These are phyloP conservation scores for Aldabrachelys gigantea DNA, from an alignment of 2,113 vertebrate genomes.

Conservation along the genomic window DNA sequence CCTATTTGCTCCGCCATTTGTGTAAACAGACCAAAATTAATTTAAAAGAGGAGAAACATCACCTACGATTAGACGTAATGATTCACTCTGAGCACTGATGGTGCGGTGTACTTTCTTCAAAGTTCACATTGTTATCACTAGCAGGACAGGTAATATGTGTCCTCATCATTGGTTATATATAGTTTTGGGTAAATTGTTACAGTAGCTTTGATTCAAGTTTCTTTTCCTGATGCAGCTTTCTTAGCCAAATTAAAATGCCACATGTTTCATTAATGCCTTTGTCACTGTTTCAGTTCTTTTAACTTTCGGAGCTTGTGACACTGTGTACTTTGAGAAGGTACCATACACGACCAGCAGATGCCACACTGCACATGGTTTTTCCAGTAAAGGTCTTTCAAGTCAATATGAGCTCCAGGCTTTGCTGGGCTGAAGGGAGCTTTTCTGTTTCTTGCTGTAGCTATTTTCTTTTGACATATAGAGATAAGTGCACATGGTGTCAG, in stretches of 20 bases:
- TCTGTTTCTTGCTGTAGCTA: constrained; percentile 31
- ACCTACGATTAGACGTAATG: neutral
- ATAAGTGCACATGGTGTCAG: constrained; percentile 15
- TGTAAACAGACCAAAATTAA: neutral
- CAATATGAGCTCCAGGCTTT: constrained; percentile 25
- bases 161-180: neutral
- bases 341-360: neutral
- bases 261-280: constrained; percentile 51
- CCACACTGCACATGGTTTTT: constrained; percentile 32
- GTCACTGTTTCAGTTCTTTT: constrained; percentile 33
- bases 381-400: constrained; percentile 61
- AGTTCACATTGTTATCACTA: constrained; percentile 1
- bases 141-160: neutral
- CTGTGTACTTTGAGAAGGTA: constrained; percentile 35
- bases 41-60: neutral
- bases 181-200: constrained; percentile 20
- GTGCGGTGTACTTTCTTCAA: constrained; percentile 1
- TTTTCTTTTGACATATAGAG: neutral
- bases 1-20: neutral
- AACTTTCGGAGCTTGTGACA: neutral
- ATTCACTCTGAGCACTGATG: neutral
- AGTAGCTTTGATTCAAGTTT: constrained; percentile 32
- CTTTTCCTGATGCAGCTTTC: neutral
- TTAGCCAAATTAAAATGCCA: constrained; percentile 25
- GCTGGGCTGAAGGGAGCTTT: constrained; percentile 22